Percentiles rank a stretch among this genome's conserved stretches.
Evolutionary conservation across 2,888 invertebrate species (phyloP).

Genomic region (Amblyjoppa fuscipennis): DNA sequence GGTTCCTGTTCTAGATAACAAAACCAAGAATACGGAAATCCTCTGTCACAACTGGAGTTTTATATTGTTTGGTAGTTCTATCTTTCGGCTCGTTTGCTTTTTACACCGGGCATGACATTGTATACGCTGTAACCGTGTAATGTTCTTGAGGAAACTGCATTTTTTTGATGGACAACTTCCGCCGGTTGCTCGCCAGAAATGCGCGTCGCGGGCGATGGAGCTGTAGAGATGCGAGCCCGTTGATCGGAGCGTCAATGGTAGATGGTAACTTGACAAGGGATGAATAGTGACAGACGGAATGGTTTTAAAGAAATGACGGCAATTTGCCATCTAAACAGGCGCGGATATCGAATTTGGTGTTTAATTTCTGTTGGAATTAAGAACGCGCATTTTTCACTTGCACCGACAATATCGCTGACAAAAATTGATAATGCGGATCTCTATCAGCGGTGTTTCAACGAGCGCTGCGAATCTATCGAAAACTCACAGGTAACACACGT

Average conservation of each 20-base stretch:
- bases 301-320: not conserved
- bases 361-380: not conserved
- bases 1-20: slow-evolving; percentile 54
- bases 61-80: slow-evolving; percentile 9
- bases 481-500: slow-evolving; percentile 38
- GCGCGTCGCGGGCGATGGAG: not conserved
- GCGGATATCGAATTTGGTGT: not conserved
- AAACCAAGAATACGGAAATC: slow-evolving; percentile 42
- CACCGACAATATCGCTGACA: not conserved
- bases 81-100: slow-evolving; percentile 3
- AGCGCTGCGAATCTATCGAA: slow-evolving; percentile 40
- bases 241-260: not conserved
- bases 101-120: not conserved
- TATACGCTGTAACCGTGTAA: slow-evolving; percentile 1
- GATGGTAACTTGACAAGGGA: not conserved
- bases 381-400: not conserved
- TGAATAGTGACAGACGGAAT: not conserved
- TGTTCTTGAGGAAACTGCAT: not conserved
- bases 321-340: not conserved
- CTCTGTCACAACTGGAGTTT: slow-evolving; percentile 29
- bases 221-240: not conserved
- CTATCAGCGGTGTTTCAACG: not conserved
- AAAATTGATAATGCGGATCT: not conserved
- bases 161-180: slow-evolving; percentile 20
- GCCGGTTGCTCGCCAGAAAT: not conserved